Base-by-base conservation (phyloP, 37 sponge, comb jelly and placozoan species). In the Theonella swinhoei region DNA sequence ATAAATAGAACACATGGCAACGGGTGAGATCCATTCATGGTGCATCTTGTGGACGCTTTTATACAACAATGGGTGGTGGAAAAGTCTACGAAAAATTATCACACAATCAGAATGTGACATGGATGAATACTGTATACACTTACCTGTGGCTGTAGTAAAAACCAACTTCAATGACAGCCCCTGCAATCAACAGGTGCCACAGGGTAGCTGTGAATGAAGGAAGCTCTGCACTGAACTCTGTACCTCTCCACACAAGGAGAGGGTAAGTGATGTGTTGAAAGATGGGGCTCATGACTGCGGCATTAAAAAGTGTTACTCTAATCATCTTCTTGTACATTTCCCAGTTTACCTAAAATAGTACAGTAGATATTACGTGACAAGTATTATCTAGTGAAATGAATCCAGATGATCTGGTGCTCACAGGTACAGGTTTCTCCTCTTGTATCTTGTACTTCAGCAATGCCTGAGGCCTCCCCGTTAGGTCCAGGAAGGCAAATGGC, bases 61-160 rank as follows among this genome's bases (percentile, higher is more conserved):
- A 87, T 94, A 97, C 54, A 97, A 70, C 38, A 4, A 43, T 5
- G 95, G 93, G 42, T 85, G 85, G 68, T 97, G 98, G n/a, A 94
- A 75, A 34, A 97, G 39, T 63, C 95, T 91, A 72, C 23, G 42
- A 24, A n/a, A n/a, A n/a, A n/a, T n/a, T n/a, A n/a, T n/a, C n/a
- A n/a, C n/a, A n/a, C n/a, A n/a, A n/a, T n/a, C n/a, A n/a, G n/a
- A 47, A 47, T 7, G 54, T 47, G 7, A 17, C 14, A 47, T 47
- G 7, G 54, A 47, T 47, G 54, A 47, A 47, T 47, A 17, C 14
- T 47, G 11, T 47, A 47, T 47, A 47, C 14, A 75, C 66, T 75
- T 43, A 96, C 97, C 97, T 91, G 93, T 96, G 97, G 17, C 76
- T 35, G 75, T 96, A 96, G 64, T 91, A 96, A 83, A 96, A 96